Percentiles rank a stretch among this genome's conserved stretches.
phyloP scores from a whole-genome alignment of 2,797 vertebrate genomes.

The Mareca penelope region DNA sequence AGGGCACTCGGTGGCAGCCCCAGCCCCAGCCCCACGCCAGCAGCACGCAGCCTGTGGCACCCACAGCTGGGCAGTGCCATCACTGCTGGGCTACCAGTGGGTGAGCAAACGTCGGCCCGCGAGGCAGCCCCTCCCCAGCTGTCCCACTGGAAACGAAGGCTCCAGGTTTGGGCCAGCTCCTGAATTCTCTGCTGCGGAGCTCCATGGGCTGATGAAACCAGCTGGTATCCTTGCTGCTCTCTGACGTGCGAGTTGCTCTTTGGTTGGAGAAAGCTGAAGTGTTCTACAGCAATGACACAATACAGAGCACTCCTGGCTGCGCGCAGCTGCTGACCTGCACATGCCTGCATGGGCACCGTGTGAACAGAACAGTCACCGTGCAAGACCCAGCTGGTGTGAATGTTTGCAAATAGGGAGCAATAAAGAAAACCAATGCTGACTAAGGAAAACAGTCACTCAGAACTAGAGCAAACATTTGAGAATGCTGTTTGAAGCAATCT shows the following conservation, averaged over 20 bases:
- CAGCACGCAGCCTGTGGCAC: neutral
- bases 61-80: neutral
- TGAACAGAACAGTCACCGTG: neutral
- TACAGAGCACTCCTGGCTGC: neutral
- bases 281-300: rapidly evolving
- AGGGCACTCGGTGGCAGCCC: neutral
- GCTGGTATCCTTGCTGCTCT: rapidly evolving
- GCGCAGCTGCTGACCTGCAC: rapidly evolving
- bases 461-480: neutral
- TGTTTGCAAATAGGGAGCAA: neutral
- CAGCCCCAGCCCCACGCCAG: neutral
- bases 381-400: neutral
- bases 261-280: neutral
- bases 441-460: neutral
- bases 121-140: rapidly evolving
- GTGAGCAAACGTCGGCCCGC: neutral
- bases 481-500: neutral
- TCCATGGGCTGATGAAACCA: rapidly evolving
- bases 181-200: neutral
- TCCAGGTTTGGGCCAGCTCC: rapidly evolving
- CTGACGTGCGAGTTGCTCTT: rapidly evolving
- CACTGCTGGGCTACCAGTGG: no score
- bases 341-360: rapidly evolving
- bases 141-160: rapidly evolving
- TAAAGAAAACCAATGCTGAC: neutral